phyloP scores from a whole-genome alignment of 2,888 invertebrate species.

The Nymphalis polychloros region DNA sequence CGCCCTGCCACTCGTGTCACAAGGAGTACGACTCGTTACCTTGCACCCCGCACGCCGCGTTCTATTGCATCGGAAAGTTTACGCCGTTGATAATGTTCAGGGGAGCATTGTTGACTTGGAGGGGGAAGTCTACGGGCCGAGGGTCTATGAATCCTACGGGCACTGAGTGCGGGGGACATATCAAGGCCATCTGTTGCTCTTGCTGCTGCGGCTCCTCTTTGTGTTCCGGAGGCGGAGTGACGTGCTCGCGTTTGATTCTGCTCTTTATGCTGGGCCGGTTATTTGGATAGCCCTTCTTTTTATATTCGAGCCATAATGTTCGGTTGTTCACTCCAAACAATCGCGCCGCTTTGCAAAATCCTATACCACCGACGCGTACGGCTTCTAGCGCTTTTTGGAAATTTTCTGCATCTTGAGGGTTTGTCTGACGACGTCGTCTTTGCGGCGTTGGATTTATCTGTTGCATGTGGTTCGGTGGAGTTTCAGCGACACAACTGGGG shows the following conservation, averaged over 20 bases:
- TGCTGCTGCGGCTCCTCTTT: constrained; percentile 64
- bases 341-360: constrained; percentile 92
- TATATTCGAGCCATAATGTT: constrained; percentile 92
- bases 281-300: constrained; percentile 91
- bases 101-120: constrained; percentile 83
- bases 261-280: constrained; percentile 89
- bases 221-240: constrained; percentile 83
- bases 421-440: constrained; percentile 87
- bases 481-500: constrained; percentile 62
- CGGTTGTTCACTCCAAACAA: constrained; percentile 93
- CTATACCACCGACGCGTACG: constrained; percentile 90
- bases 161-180: constrained; percentile 85
- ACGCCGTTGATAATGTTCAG: constrained; percentile 86
- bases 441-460: constrained; percentile 58
- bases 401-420: constrained; percentile 92
- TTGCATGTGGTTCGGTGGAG: constrained; percentile 47
- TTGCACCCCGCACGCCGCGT: constrained; percentile 68
- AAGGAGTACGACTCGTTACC: constrained; percentile 58
- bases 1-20: constrained; percentile 71
- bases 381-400: constrained; percentile 91
- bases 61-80: constrained; percentile 88
- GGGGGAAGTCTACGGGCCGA: constrained; percentile 86
- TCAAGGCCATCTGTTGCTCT: constrained; percentile 77
- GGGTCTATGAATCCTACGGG: constrained; percentile 87
- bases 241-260: constrained; percentile 86